Conservation (phyloP, 2,113 vertebrate genomes). For the Cyanoderma ruficeps region DNA sequence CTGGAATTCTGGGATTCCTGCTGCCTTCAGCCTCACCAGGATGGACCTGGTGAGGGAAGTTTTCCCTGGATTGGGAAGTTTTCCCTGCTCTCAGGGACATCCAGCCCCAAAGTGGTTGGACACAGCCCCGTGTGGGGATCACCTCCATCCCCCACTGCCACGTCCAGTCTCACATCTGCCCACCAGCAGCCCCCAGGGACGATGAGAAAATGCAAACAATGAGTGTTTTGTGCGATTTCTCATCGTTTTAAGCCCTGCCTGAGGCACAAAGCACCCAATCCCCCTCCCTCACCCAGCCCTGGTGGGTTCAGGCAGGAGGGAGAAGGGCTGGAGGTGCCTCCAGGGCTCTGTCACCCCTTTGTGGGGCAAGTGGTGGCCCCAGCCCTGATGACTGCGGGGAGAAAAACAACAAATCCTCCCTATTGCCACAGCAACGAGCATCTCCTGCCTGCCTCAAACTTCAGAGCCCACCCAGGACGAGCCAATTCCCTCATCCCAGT, state of each 20-base stretch:
- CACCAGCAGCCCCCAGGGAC: neutral
- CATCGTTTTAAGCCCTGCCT: fast-evolving
- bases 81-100: neutral
- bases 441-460: neutral
- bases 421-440: neutral
- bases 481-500: neutral
- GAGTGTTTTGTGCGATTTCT: neutral
- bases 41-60: neutral
- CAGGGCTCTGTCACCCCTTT: neutral
- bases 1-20: neutral
- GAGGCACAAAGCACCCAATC: neutral
- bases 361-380: neutral
- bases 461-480: neutral
- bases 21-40: neutral
- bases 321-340: neutral
- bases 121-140: fast-evolving
- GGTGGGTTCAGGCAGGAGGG: neutral
- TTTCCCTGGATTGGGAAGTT: neutral
- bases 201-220: neutral
- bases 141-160: neutral
- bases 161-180: fast-evolving
- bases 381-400: neutral
- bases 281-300: neutral
- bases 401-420: fast-evolving
- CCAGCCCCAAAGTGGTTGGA: too few species aligned